These are phyloP conservation scores for Myiozetetes cayanensis DNA, from an alignment of 2,113 vertebrate species.

Conservation along the genomic window DNA sequence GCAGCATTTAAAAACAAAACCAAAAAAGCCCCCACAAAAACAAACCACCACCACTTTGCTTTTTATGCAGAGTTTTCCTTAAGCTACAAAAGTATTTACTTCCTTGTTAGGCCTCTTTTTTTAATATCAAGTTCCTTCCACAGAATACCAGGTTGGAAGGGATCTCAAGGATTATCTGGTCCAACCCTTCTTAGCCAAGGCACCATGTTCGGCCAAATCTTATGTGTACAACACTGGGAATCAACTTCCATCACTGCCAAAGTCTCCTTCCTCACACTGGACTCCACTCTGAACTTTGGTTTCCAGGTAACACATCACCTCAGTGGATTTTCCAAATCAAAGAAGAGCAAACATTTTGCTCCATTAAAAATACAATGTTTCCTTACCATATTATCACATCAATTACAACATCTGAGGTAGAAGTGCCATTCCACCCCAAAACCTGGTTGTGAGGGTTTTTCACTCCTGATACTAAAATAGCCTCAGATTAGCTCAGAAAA, in stretches of 20 bases:
- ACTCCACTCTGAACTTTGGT: neutral
- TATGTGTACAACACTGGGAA: neutral
- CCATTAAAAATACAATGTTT: neutral
- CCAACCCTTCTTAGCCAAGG: neutral
- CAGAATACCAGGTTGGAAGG: neutral
- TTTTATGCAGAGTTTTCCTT: neutral
- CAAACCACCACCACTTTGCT: neutral
- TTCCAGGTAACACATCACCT: neutral
- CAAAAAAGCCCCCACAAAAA: neutral
- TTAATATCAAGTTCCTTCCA: neutral
- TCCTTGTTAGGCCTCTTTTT: neutral
- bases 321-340: neutral
- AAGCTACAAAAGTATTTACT: neutral
- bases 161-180: neutral
- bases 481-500: slow-evolving; percentile 50
- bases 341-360: neutral
- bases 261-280: neutral
- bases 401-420: neutral
- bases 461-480: slow-evolving; percentile 40
- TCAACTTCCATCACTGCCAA: neutral
- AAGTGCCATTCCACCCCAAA: neutral
- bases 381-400: neutral
- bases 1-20: neutral
- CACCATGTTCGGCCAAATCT: neutral
- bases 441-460: neutral